phyloP scores from a whole-genome alignment of 2,888 invertebrate genomes.

The Bruchidius siliquastri region DNA sequence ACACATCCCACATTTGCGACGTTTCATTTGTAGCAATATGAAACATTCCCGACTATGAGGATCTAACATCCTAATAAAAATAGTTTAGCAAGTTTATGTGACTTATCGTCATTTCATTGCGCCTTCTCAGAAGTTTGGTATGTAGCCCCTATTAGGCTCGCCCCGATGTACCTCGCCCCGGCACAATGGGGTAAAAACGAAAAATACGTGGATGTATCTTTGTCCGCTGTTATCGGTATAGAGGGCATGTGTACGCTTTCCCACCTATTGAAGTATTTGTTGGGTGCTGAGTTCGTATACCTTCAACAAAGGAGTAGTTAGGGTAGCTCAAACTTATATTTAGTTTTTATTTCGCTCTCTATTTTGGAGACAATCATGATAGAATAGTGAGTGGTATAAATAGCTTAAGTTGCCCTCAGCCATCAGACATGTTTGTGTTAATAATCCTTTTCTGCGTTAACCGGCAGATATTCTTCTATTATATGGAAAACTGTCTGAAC shows the following conservation, averaged over 20 bases:
- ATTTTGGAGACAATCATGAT: background rate
- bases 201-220: background rate
- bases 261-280: background rate
- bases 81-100: no score
- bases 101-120: no score
- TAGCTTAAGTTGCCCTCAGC: no score
- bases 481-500: no score
- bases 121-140: background rate
- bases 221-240: background rate
- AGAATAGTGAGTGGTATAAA: no score
- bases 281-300: background rate
- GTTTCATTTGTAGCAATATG: no score
- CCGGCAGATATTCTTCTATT: no score
- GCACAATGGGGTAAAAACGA: background rate
- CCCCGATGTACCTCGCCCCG: background rate
- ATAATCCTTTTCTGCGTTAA: no score
- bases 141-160: background rate
- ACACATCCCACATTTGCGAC: no score
- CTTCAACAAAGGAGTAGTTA: background rate
- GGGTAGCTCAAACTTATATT: background rate
- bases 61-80: no score
- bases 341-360: background rate
- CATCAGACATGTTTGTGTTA: no score
- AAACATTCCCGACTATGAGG: no score
- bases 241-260: background rate